A percentile compares a stretch with the other conserved stretches of the same genome.
These are phyloP conservation scores for Mareca penelope DNA, from an alignment of 2,797 vertebrate genomes.

Conservation along the genomic window DNA sequence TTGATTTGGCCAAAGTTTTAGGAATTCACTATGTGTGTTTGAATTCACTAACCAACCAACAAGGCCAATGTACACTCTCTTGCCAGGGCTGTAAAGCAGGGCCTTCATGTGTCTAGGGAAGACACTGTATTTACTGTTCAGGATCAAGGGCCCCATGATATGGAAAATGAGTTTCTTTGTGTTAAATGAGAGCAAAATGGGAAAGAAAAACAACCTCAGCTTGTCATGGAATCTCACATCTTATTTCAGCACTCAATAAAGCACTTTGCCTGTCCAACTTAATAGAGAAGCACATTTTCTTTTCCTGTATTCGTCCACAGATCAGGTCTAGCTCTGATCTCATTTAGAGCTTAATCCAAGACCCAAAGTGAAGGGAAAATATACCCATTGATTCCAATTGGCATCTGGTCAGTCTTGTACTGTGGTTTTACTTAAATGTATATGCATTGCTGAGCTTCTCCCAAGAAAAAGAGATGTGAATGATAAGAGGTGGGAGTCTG, in stretches of 20 bases:
- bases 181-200: neutral
- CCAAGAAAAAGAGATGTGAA: neutral
- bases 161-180: constrained; percentile 20
- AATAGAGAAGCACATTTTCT: neutral
- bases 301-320: neutral
- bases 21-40: constrained; percentile 37
- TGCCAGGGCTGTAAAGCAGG: constrained; percentile 12
- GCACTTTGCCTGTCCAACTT: neutral
- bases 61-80: neutral
- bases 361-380: constrained; percentile 12
- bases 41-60: constrained; percentile 34
- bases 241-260: neutral
- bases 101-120: neutral
- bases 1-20: constrained; percentile 45
- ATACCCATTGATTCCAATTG: neutral
- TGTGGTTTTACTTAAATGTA: neutral
- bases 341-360: constrained; percentile 13
- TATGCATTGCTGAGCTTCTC: constrained; percentile 10
- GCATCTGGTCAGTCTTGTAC: neutral
- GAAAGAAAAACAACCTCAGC: constrained; percentile 18
- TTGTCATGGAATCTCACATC: neutral
- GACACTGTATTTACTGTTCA: constrained; percentile 10
- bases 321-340: constrained; percentile 1
- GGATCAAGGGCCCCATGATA: neutral
- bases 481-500: neutral